These are phyloP conservation scores for Gopherus evgoodei DNA, from an alignment of 2,113 vertebrate genomes.

Conservation along the genomic window DNA sequence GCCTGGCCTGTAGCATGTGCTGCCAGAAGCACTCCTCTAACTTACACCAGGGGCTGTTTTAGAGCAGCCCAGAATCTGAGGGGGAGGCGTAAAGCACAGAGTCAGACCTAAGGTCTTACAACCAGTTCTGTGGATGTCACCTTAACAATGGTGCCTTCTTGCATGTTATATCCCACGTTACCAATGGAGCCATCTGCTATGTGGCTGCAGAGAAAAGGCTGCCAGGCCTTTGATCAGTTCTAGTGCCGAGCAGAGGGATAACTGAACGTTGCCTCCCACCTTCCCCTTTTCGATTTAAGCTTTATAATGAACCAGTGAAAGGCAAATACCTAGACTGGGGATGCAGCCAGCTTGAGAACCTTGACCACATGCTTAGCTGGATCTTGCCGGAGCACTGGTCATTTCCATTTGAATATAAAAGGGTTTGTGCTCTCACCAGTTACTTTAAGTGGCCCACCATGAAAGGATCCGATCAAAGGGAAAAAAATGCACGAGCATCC, in stretches of 20 bases:
- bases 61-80: background rate
- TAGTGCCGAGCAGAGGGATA: background rate
- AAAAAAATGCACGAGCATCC: background rate
- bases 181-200: background rate
- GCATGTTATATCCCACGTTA: background rate
- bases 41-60: background rate
- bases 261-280: background rate
- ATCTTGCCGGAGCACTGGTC: background rate
- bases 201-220: background rate
- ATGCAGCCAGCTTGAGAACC: background rate
- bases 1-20: background rate
- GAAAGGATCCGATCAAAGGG: background rate
- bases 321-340: background rate
- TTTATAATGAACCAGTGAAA: background rate
- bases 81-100: too few species aligned
- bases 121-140: background rate
- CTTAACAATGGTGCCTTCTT: background rate
- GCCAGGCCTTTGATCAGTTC: background rate
- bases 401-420: too few species aligned
- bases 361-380: too few species aligned
- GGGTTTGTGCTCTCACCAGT: background rate
- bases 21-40: background rate
- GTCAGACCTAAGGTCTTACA: background rate
- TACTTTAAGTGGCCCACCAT: background rate
- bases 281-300: background rate